Evolutionary conservation across 2,797 vertebrate genomes (phyloP).

Genomic region (Borostomias antarcticus): DNA sequence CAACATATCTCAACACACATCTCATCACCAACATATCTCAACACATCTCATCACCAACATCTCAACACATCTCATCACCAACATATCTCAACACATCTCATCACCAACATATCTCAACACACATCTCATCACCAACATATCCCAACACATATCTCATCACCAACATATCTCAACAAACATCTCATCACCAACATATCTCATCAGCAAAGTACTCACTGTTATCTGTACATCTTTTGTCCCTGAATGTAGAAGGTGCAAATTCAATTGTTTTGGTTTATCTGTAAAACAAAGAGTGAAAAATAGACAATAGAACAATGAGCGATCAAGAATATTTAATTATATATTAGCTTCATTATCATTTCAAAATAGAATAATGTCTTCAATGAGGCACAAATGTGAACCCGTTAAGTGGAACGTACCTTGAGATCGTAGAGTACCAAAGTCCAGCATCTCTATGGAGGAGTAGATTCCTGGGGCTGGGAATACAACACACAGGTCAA

Average conservation of each 20-base stretch:
- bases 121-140: too few species aligned
- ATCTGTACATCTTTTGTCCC: slow-evolving; percentile 92
- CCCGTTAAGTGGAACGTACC: slow-evolving; percentile 62
- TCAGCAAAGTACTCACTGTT: slow-evolving; percentile 80
- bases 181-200: neutral
- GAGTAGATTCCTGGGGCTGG: slow-evolving; percentile 91
- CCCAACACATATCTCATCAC: too few species aligned
- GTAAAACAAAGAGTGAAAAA: slow-evolving; percentile 45
- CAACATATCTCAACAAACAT: too few species aligned
- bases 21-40: too few species aligned
- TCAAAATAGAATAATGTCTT: neutral
- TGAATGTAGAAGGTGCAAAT: slow-evolving; percentile 91
- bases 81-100: too few species aligned
- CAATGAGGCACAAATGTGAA: neutral
- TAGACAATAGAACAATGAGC: neutral
- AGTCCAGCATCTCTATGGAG: slow-evolving; percentile 91
- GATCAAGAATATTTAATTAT: neutral
- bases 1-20: too few species aligned
- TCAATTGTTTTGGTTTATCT: slow-evolving; percentile 91
- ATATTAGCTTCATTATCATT: too few species aligned
- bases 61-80: too few species aligned
- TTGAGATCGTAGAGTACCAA: slow-evolving; percentile 89
- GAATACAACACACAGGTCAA: slow-evolving; percentile 10
- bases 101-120: too few species aligned
- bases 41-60: too few species aligned